Percentiles rank a stretch among this genome's conserved stretches.
These are phyloP conservation scores for Apomyelois bistriatella DNA, from an alignment of 2,888 invertebrate genomes.

Conservation along the genomic window DNA sequence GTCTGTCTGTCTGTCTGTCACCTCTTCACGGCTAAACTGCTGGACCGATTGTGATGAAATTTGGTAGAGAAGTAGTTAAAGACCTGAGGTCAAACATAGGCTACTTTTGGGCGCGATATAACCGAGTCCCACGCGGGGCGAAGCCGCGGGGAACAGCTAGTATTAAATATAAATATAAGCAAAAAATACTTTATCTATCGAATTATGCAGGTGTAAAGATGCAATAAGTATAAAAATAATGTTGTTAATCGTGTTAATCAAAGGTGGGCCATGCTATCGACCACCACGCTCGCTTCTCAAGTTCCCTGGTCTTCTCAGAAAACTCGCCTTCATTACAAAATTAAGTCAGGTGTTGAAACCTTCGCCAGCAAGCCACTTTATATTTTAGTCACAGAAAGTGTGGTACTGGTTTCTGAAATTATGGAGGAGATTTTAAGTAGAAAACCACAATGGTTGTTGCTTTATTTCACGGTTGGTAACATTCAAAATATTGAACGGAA, in stretches of 20 bases:
- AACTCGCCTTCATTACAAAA: slow-evolving; percentile 55
- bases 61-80: too few species aligned
- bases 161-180: too few species aligned
- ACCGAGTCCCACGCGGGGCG: too few species aligned
- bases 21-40: too few species aligned
- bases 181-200: too few species aligned
- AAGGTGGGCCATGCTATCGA: slow-evolving; percentile 38
- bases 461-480: slow-evolving; percentile 54
- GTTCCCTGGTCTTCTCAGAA: slow-evolving; percentile 63
- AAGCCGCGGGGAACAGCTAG: too few species aligned
- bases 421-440: slow-evolving; percentile 21
- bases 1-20: too few species aligned
- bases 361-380: slow-evolving; percentile 35
- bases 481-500: slow-evolving; percentile 34
- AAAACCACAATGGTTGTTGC: slow-evolving; percentile 34
- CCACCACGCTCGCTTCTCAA: slow-evolving; percentile 63
- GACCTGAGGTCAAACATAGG: too few species aligned
- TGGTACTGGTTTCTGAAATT: slow-evolving; percentile 13
- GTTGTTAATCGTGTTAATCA: slow-evolving; percentile 25
- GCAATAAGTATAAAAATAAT: slow-evolving; percentile 11
- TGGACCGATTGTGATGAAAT: too few species aligned
- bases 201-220: slow-evolving; percentile 4
- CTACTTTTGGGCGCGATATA: too few species aligned
- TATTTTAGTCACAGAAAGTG: slow-evolving; percentile 6
- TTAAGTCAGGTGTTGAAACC: slow-evolving; percentile 54